These are phyloP conservation scores for Myotis vivesi DNA, from an alignment of 2,797 vertebrate genomes.

Conservation along the genomic window DNA sequence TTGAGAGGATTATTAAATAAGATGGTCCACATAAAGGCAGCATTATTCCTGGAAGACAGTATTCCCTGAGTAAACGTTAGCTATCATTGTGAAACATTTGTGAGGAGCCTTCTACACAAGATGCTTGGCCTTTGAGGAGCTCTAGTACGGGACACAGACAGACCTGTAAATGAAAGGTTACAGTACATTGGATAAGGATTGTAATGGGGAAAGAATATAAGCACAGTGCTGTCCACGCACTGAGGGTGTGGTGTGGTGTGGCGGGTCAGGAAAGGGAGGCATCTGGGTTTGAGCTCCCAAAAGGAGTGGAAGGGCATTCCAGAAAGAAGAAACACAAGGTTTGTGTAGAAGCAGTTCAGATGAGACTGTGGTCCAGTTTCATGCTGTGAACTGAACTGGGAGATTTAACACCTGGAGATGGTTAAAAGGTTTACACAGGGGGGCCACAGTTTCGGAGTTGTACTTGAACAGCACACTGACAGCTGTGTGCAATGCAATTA, in stretches of 20 bases:
- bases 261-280: not conserved
- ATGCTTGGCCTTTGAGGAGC: not conserved
- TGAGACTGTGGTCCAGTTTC: not conserved
- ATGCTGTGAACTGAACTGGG: not conserved
- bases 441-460: not conserved
- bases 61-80: not conserved
- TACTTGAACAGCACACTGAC: not conserved
- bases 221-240: not conserved
- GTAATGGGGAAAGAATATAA: not conserved
- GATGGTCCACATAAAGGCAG: not conserved
- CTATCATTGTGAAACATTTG: not conserved
- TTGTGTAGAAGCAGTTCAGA: not conserved
- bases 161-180: not conserved
- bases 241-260: not conserved
- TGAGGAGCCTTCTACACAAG: not conserved
- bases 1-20: conserved; percentile 31
- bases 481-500: not conserved
- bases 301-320: not conserved
- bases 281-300: not conserved
- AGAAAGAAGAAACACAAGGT: not conserved
- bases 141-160: not conserved
- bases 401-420: conserved; percentile 1
- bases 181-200: not conserved
- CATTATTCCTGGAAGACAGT: not conserved
- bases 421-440: conserved; percentile 1